Percentiles rank a stretch among this genome's conserved stretches.
phyloP scores from a whole-genome alignment of 2,888 invertebrate genomes.

The Linnaemya vulpina region DNA sequence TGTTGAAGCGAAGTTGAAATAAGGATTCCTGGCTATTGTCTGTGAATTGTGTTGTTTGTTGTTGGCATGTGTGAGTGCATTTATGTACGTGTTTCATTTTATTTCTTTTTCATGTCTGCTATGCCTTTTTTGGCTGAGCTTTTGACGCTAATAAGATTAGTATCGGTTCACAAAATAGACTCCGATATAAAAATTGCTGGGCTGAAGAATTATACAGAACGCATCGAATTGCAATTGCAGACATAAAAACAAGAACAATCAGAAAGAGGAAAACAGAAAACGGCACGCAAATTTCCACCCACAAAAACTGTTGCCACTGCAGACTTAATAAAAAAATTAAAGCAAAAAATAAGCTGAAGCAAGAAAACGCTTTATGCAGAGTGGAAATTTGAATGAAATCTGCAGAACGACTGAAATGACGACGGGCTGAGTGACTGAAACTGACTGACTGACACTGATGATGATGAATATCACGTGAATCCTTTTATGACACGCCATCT shows the following conservation, averaged over 20 bases:
- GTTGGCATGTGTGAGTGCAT: slow-evolving; percentile 17
- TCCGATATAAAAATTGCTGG: slow-evolving; percentile 42
- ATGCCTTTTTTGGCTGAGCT: slow-evolving; percentile 72
- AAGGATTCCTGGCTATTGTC: not conserved
- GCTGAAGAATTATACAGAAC: slow-evolving; percentile 61
- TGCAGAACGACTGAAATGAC: slow-evolving; percentile 49
- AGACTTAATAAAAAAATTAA: slow-evolving; percentile 19
- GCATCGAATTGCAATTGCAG: slow-evolving; percentile 76
- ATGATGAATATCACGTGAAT: slow-evolving; percentile 83
- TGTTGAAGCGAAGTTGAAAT: slow-evolving; percentile 38
- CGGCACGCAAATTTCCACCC: slow-evolving; percentile 65
- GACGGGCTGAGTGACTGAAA: slow-evolving; percentile 70
- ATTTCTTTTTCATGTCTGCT: not conserved
- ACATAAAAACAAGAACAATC: slow-evolving; percentile 54
- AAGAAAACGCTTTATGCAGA: slow-evolving; percentile 29
- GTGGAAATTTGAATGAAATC: slow-evolving; percentile 52
- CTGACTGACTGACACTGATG: slow-evolving; percentile 81
- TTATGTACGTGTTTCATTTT: not conserved
- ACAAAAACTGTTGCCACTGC: slow-evolving; percentile 60
- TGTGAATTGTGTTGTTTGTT: not conserved
- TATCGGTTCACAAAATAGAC: slow-evolving; percentile 78
- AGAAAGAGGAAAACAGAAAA: slow-evolving; percentile 23
- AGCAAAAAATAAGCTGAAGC: slow-evolving; percentile 59
- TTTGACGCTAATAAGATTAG: slow-evolving; percentile 83
- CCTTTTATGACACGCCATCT: slow-evolving; percentile 78